Base-by-base conservation (phyloP, 2,888 invertebrate genomes). In the Torymus auratus region DNA sequence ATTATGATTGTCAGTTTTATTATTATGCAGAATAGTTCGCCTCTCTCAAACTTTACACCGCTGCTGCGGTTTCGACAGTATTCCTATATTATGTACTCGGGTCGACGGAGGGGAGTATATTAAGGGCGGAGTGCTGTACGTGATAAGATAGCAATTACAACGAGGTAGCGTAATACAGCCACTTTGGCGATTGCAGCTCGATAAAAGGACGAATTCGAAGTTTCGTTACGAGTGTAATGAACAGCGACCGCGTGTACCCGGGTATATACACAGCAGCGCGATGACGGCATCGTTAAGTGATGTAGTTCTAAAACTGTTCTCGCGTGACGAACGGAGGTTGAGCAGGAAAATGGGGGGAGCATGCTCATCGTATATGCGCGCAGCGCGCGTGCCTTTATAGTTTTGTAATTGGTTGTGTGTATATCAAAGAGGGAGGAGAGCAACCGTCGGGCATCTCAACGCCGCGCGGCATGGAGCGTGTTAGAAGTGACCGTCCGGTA, bases 211-310 rank as follows among this genome's bases (percentile, higher is more conserved):
- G 15, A 65, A 56, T 58, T 67, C 55, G 0, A 55, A 67, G 28
- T 68, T 78, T 55, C 67, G 58, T 78, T 68, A 78, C 68, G 72
- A 72, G 67, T 23, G 67, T 55, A 78, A 78, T 72, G 60, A 78
- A 68, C 52, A 77, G n/a, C 56, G n/a, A 41, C 41, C 41, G 5
- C 41, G 41, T 10, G 7, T 7, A 41, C 7, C 5, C 7, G 7
- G 3, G 28, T 28, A 23, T 23, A 23, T 23, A 23, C 23, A 41
- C 41, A 41, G 41, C 41, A 41, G 41, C 28, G 28, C 10, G 2
- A 14, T n/a, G 50, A 2, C 12, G 17, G n/a, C 20, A 5, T 14
- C 55, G 64, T 77, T 69, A 77, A 77, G 58, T 65, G 69, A 70
- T 58, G 58, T 62, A 69, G 62, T 76, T 76, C 20, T 50, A 11